A percentile compares a stretch with the other conserved stretches of the same genome.
These are phyloP conservation scores for Lordiphosa fenestrarum DNA, from an alignment of 2,888 invertebrate genomes.

Conservation along the genomic window DNA sequence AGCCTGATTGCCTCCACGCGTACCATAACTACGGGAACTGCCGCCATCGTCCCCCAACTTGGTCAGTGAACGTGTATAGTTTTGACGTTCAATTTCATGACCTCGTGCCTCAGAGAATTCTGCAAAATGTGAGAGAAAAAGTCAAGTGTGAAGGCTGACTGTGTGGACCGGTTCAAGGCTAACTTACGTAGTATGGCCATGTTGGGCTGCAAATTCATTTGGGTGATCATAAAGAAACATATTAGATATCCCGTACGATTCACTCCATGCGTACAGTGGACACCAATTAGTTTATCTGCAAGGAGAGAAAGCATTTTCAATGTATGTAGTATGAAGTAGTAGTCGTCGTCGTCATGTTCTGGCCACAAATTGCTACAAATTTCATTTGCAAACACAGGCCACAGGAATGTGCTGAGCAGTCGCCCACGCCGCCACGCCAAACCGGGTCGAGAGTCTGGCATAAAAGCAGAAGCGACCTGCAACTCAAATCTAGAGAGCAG, in stretches of 20 bases:
- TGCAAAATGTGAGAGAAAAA: no score
- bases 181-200: constrained; percentile 83
- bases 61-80: constrained; percentile 79
- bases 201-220: constrained; percentile 82
- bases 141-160: no score
- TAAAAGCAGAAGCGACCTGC: constrained; percentile 70
- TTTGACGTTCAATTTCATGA: constrained; percentile 84
- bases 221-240: constrained; percentile 87
- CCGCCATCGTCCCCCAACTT: neutral
- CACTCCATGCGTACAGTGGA: constrained; percentile 91
- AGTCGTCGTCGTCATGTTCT: constrained; percentile 13
- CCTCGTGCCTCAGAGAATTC: constrained; percentile 86
- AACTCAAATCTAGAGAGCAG: constrained; percentile 39
- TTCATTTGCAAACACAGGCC: constrained; percentile 57
- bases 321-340: no score
- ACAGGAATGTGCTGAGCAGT: constrained; percentile 59
- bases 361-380: constrained; percentile 64
- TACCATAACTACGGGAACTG: no score
- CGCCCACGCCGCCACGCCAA: constrained; percentile 37
- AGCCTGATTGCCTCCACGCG: no score
- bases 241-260: constrained; percentile 91
- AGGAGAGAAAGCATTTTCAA: constrained; percentile 46
- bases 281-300: constrained; percentile 87
- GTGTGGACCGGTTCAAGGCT: no score
- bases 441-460: constrained; percentile 46